Base-by-base conservation (phyloP, 2,888 invertebrate genomes). In the Nycteola revayana region DNA sequence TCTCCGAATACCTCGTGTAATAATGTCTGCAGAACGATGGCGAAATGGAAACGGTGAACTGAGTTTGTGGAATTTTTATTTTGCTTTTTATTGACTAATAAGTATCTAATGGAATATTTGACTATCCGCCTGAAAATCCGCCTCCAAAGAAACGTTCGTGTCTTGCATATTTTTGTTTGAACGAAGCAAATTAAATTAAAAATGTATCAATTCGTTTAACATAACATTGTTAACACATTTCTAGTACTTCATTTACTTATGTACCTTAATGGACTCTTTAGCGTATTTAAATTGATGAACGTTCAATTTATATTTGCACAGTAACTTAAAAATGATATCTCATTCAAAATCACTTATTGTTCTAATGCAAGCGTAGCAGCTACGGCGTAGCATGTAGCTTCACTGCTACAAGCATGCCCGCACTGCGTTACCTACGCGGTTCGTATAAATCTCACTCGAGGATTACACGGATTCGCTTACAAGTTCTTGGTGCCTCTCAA, bases 391-490 rank as follows among this genome's bases (percentile, higher is more conserved):
- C 52, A 26, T 49, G 63, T 61, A 60, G 59, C 66, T 56, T 62
- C 52, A 38, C 14, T 46, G 58, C 60, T 61, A 63, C 62, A 53
- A 48, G 47, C 67, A 68, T 75, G 75, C 72, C 75, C 73, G 75
- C 74, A 73, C 67, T 77, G 73, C 76, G 76, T 75, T 76, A 68
- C 71, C 73, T 74, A 72, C 75, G 64, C 66, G 67, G 66, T 61
- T 68, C 66, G 66, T 74, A 82, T 77, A 82, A 80, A 82, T 82
- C 80, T 78, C 64, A 58, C 59, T 61, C 39, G 59, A 61, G 76
- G 79, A 82, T 83, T 82, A 81, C 66, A 65, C 47, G 66, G 69
- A 75, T 77, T 68, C 68, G 62, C 72, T 78, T 67, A 75, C 75
- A 75, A 76, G 75, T 78, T 75, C 75, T 73, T 73, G 66, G 66